A percentile compares a stretch with the other conserved stretches of the same genome.
These are phyloP conservation scores for Pachyseris speciosa DNA, from an alignment of 64 coral and sea anemone genomes.

Conservation along the genomic window DNA sequence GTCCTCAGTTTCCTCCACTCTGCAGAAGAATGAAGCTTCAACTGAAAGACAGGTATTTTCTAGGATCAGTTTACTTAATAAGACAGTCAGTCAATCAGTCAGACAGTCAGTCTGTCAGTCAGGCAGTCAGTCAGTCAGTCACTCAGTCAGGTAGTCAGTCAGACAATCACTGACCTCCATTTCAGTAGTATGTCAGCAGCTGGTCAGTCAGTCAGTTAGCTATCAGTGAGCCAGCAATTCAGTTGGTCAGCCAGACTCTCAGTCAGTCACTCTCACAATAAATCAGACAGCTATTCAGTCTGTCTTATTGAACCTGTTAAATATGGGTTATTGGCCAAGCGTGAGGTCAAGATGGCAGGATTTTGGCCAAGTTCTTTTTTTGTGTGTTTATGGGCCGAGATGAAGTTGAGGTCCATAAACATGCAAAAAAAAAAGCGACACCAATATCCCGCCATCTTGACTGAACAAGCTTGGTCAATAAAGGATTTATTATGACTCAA, in stretches of 20 bases:
- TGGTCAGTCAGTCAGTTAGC: neutral
- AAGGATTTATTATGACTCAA: too few species aligned
- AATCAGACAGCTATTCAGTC: neutral
- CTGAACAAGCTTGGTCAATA: too few species aligned
- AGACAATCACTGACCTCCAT: neutral
- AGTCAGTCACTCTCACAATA: neutral
- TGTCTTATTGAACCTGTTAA: too few species aligned
- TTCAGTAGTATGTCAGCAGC: neutral
- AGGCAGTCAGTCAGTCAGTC: neutral
- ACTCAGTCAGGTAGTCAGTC: too few species aligned
- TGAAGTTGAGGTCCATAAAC: too few species aligned
- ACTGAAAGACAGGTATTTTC: slow-evolving; percentile 94
- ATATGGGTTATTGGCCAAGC: too few species aligned
- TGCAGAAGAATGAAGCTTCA: slow-evolving; percentile 95
- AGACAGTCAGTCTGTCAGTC: neutral
- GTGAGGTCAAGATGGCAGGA: too few species aligned
- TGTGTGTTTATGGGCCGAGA: too few species aligned
- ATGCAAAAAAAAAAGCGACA: too few species aligned
- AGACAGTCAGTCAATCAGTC: neutral
- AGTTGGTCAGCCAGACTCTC: neutral
- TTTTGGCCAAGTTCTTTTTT: too few species aligned
- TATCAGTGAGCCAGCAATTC: neutral
- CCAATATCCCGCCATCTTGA: too few species aligned
- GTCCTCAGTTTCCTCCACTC: slow-evolving; percentile 91
- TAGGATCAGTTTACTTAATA: too few species aligned